A percentile compares a stretch with the other conserved stretches of the same genome.
phyloP scores from a whole-genome alignment of 2,888 invertebrate species.

The Nymphalis polychloros region DNA sequence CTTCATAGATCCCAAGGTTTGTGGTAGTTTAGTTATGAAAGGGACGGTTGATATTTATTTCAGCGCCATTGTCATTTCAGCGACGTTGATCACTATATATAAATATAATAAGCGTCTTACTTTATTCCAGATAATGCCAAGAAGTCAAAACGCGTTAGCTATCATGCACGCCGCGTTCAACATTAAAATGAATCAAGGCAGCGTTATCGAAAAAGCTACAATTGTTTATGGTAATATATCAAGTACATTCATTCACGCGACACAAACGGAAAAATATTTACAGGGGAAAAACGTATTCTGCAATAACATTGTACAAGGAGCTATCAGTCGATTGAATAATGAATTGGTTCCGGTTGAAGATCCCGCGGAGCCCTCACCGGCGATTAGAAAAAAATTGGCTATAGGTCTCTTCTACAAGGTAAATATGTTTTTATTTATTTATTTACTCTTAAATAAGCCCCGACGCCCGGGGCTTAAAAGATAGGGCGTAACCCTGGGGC shows the following conservation, averaged over 20 bases:
- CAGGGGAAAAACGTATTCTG: constrained; percentile 67
- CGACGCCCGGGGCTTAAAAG: no score
- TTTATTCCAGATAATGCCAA: constrained; percentile 85
- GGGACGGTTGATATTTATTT: no score
- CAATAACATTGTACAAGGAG: constrained; percentile 66
- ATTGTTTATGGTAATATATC: constrained; percentile 87
- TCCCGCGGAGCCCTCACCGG: constrained; percentile 85
- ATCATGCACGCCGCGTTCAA: constrained; percentile 89
- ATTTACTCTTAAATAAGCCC: no score
- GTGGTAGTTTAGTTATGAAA: no score
- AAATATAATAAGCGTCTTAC: no score
- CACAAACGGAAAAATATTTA: constrained; percentile 78
- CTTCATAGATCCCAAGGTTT: no score
- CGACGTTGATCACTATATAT: no score
- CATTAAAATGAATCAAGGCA: constrained; percentile 67
- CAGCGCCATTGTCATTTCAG: no score
- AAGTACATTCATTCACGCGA: constrained; percentile 81
- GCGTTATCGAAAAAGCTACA: constrained; percentile 60
- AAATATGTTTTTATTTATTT: constrained; percentile 27
- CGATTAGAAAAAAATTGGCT: constrained; percentile 86
- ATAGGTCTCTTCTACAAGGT: constrained; percentile 91
- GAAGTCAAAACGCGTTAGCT: constrained; percentile 89
- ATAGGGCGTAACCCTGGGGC: no score
- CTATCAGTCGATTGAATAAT: constrained; percentile 74
- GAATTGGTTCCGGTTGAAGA: constrained; percentile 85